Percentiles rank a stretch among this genome's conserved stretches.
Conservation (phyloP, 2,888 invertebrate species). For the Chrysina gloriosa region DNA sequence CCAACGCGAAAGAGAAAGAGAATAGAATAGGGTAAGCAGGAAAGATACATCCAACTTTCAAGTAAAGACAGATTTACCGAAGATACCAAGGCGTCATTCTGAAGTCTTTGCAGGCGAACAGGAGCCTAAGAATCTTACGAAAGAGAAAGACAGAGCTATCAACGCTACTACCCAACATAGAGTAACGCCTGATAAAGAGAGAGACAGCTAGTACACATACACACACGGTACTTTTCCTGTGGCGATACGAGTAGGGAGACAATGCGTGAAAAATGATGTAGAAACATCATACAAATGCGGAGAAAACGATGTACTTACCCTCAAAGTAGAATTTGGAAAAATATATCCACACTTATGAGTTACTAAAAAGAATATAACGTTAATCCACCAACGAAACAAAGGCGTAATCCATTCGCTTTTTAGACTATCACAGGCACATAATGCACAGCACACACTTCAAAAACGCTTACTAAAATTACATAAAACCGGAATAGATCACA, state of each 20-base stretch:
- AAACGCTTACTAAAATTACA: constrained; percentile 9
- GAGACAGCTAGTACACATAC: constrained; percentile 12
- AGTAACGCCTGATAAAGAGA: constrained; percentile 21
- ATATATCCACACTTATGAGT: constrained; percentile 39
- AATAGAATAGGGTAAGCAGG: constrained; percentile 28
- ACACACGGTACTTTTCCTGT: constrained; percentile 39
- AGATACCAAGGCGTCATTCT: constrained; percentile 45
- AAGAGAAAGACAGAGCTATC: constrained; percentile 23
- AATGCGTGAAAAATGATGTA: constrained; percentile 28
- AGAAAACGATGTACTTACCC: constrained; percentile 30
- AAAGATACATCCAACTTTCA: constrained; percentile 41
- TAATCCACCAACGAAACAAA: constrained; percentile 40
- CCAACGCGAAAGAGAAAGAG: constrained; percentile 41
- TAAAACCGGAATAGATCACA: constrained; percentile 16
- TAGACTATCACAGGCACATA: constrained; percentile 41
- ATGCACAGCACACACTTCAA: constrained; percentile 41
- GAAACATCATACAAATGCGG: constrained; percentile 5
- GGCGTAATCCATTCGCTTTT: constrained; percentile 41
- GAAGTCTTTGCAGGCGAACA: constrained; percentile 34
- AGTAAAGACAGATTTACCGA: constrained; percentile 45
- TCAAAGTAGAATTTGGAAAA: constrained; percentile 17
- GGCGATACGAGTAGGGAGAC: constrained; percentile 10
- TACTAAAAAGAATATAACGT: constrained; percentile 36
- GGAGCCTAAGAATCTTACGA: constrained; percentile 34
- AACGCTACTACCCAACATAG: constrained; percentile 7